Evolutionary conservation across 2,113 vertebrate genomes (phyloP).

Genomic region (Vombatus ursinus): DNA sequence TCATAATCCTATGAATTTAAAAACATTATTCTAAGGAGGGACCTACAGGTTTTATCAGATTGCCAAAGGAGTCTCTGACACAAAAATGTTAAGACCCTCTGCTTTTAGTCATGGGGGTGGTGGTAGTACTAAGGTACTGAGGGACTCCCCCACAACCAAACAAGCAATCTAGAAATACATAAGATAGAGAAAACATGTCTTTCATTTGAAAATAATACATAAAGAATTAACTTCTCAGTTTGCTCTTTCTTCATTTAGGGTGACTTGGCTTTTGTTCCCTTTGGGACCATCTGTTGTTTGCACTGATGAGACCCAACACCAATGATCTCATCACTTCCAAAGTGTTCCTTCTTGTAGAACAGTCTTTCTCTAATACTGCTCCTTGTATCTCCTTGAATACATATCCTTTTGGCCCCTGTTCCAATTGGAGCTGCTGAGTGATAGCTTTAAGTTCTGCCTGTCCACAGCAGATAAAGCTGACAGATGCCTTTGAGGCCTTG

Average conservation of each 20-base stretch:
- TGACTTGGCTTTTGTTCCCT: background rate
- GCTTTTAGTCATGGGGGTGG: background rate
- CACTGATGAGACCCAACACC: background rate
- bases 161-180: background rate
- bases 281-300: background rate
- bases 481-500: slow-evolving; percentile 24
- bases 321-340: background rate
- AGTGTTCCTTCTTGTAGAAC: slow-evolving; percentile 4
- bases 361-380: slow-evolving; percentile 1
- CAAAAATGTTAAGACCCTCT: background rate
- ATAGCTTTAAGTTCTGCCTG: slow-evolving; percentile 66
- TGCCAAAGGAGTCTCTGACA: background rate
- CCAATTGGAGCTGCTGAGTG: slow-evolving; percentile 49
- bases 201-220: background rate
- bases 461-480: slow-evolving; percentile 65
- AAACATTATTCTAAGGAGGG: background rate
- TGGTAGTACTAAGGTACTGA: background rate
- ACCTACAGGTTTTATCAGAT: background rate
- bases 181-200: background rate
- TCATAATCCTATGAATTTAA: background rate
- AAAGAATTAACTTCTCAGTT: background rate
- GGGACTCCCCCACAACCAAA: background rate
- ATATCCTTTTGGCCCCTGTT: background rate
- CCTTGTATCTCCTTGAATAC: background rate
- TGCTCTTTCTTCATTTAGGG: background rate